Conservation (phyloP, 2,888 invertebrate genomes). For the Pomacea canaliculata region DNA sequence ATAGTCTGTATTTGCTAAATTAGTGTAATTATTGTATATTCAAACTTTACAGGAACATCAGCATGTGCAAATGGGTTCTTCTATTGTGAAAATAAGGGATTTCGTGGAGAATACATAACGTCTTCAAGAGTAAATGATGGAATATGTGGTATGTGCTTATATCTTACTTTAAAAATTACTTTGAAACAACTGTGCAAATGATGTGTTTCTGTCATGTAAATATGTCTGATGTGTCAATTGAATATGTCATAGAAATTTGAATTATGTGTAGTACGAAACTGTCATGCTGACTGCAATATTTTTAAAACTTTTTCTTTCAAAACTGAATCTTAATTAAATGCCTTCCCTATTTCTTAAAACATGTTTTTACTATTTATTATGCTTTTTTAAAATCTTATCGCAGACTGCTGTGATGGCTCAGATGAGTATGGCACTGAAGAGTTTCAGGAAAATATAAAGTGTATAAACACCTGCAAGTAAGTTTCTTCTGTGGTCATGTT, state of each 20-base stretch:
- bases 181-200: neutral
- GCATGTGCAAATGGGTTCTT: conserved; percentile 89
- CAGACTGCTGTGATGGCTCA: conserved; percentile 80
- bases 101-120: conserved; percentile 77
- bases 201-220: no score
- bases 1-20: neutral
- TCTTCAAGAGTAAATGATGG: conserved; percentile 92
- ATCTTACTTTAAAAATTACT: neutral
- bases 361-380: neutral
- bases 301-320: no score
- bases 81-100: conserved; percentile 87
- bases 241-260: no score
- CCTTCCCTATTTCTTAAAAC: neutral
- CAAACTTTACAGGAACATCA: conserved; percentile 83
- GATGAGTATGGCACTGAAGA: conserved; percentile 69
- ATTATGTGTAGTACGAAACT: no score
- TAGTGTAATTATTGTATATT: conserved; percentile 9
- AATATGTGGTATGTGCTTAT: conserved; percentile 78
- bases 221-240: no score
- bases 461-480: conserved; percentile 68
- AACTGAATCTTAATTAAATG: no score
- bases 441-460: conserved; percentile 59
- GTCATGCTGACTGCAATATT: no score
- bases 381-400: conserved; percentile 25
- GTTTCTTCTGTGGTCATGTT: conserved; percentile 27